phyloP scores from a whole-genome alignment of 2,888 invertebrate species.

The Eristalinus sepulchralis region DNA sequence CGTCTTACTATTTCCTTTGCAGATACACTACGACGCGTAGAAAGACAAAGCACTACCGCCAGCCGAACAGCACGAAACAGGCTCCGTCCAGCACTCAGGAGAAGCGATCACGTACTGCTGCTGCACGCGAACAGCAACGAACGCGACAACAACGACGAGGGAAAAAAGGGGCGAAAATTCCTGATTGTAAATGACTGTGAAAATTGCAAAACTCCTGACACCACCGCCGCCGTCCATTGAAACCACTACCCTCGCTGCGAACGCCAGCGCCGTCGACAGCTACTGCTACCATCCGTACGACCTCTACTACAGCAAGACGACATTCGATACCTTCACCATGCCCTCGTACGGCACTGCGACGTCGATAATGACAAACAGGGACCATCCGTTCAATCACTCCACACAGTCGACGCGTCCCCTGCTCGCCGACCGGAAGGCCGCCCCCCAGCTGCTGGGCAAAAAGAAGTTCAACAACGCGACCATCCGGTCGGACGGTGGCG shows the following conservation, averaged over 20 bases:
- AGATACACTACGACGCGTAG: conserved; percentile 55
- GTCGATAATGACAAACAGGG: conserved; percentile 78
- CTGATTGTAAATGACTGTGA: conserved; percentile 75
- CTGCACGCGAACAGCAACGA: conserved; percentile 46
- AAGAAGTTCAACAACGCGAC: conserved; percentile 73
- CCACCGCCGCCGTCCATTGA: conserved; percentile 73
- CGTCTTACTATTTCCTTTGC: conserved; percentile 66
- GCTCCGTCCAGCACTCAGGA: conserved; percentile 55
- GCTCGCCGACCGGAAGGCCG: conserved; percentile 76
- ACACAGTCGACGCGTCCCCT: conserved; percentile 78
- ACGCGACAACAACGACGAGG: not conserved
- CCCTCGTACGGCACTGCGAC: conserved; percentile 70
- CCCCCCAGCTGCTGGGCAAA: conserved; percentile 74
- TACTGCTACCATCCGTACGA: conserved; percentile 59
- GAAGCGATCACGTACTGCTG: conserved; percentile 55
- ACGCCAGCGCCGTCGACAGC: conserved; percentile 36
- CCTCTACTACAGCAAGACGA: conserved; percentile 74
- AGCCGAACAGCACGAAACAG: conserved; percentile 2
- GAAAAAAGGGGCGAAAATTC: conserved; percentile 35
- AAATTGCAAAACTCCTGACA: conserved; percentile 75
- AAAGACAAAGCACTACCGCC: conserved; percentile 37
- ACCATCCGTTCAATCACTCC: conserved; percentile 78
- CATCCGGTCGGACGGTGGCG: conserved; percentile 53
- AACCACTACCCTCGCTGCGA: conserved; percentile 73
- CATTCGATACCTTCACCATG: conserved; percentile 74